Evolutionary conservation across 2,888 invertebrate species (phyloP), one percentile per base, ranked within the genome.

Genomic region (Drosophila fulvimacula): DNA sequence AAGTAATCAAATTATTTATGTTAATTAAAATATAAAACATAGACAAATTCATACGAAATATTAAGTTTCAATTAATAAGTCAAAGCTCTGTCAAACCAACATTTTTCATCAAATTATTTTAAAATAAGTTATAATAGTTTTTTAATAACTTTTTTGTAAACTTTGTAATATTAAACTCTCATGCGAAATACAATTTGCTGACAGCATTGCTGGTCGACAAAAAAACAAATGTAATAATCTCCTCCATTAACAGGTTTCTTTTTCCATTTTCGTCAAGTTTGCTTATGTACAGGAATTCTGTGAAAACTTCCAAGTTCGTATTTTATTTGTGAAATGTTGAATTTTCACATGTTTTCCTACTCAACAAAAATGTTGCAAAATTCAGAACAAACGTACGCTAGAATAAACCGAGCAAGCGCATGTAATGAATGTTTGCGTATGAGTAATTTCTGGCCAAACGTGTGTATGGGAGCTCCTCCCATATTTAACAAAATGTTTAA

Each of bases 401-500:
- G 39, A 39, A 56, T 56, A 21, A 44, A 36, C 55, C 13, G 24
- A 15, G 36, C 36, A 11, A 39, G 38, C 36, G 36, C 11, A 13
- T 39, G 42, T 42, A 52, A 61, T 60, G 42, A 36, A 58, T 27
- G 38, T 55, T 10, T 41, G 53, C 60, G 59, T 60, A 39, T 65
- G 21, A 41, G 34, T 27, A 42, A 67, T 57, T 58, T 51, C 71
- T 62, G 17, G 53, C 34, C 1, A 17, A 48, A 2, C 15, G 21
- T 42, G 1, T 21, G 19, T 39, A 15, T 30, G 30, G 7, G 3
- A 3, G 9, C 0, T 4, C 11, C 11, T 69, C 57, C 51, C 30
- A 17, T 59, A 36, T 66, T 49, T 32, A n/a, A 30, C 34, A 60
- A 70, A 61, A 68, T 82, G 56, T 70, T 60, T 51, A 65, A 30